A percentile compares a stretch with the other conserved stretches of the same genome.
These are phyloP conservation scores for Peromyscus leucopus DNA, from an alignment of 2,113 vertebrate species.

Conservation along the genomic window DNA sequence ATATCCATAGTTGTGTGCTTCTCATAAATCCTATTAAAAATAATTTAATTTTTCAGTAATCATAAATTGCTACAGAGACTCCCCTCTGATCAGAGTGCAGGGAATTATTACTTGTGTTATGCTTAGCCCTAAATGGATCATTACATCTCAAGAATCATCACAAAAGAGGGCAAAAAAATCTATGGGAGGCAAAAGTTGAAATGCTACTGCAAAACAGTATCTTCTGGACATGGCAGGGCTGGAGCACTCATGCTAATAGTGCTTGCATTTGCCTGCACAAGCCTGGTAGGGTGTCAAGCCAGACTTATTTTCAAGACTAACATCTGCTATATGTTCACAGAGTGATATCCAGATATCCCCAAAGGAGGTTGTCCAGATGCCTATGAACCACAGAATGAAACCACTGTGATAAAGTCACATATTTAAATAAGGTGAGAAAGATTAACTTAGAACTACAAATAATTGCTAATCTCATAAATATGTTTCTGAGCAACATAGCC, in stretches of 20 bases:
- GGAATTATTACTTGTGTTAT: not conserved
- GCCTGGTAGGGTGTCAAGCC: not conserved
- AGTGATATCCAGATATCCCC: not conserved
- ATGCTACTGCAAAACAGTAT: not conserved
- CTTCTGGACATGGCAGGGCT: not conserved
- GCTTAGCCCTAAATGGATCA: not conserved
- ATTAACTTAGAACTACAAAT: not conserved
- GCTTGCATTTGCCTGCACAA: not conserved
- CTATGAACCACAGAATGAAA: not conserved
- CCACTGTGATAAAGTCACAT: not conserved
- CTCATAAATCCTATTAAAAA: not conserved
- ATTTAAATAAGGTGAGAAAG: not conserved
- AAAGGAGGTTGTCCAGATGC: not conserved
- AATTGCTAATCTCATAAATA: not conserved
- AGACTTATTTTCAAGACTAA: not conserved
- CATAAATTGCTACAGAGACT: not conserved
- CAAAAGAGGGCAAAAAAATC: not conserved
- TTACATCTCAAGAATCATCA: not conserved
- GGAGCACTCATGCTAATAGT: not conserved
- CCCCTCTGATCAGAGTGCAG: not conserved
- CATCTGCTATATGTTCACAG: not conserved
- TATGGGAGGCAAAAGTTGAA: not conserved
- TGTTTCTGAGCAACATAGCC: not conserved
- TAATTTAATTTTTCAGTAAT: not conserved
- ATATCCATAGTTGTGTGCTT: not conserved